phyloP scores from a whole-genome alignment of 1,140 invertebrate genomes.

The Rhyzopertha dominica region DNA sequence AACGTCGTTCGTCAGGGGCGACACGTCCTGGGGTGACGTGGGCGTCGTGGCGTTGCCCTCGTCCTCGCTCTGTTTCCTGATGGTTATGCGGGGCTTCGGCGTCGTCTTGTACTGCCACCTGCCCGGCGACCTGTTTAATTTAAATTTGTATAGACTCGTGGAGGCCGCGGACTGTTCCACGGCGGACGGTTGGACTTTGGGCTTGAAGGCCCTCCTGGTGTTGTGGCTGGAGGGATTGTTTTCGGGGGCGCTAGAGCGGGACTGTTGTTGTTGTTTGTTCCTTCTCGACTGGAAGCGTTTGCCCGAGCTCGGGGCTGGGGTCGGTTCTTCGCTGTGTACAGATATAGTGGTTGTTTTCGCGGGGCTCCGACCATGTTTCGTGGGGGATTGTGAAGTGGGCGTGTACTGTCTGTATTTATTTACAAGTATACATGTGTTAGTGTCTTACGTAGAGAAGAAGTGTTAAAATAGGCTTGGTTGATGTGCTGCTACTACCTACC shows the following conservation, averaged over 20 bases:
- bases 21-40: conserved; percentile 30
- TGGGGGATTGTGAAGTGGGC: conserved; percentile 35
- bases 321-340: conserved; percentile 56
- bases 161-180: conserved; percentile 50
- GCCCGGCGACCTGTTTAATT: conserved; percentile 71
- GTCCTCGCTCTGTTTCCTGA: conserved; percentile 64
- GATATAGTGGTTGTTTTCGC: conserved; percentile 53
- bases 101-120: conserved; percentile 86
- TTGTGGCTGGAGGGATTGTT: conserved; percentile 46
- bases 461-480: too few species aligned
- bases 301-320: conserved; percentile 47
- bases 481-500: too few species aligned
- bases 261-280: conserved; percentile 32
- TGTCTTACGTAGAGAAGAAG: conserved; percentile 31
- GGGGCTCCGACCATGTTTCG: conserved; percentile 41
- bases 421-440: conserved; percentile 47
- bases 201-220: conserved; percentile 55
- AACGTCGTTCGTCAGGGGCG: conserved; percentile 32
- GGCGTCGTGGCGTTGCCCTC: conserved; percentile 51
- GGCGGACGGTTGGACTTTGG: conserved; percentile 52
- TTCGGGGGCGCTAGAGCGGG: conserved; percentile 32
- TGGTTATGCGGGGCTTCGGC: conserved; percentile 76
- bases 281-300: conserved; percentile 37
- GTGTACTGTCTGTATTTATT: conserved; percentile 45
- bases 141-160: conserved; percentile 66